Conservation (phyloP, 2,113 vertebrate genomes). For the Uria aalge region DNA sequence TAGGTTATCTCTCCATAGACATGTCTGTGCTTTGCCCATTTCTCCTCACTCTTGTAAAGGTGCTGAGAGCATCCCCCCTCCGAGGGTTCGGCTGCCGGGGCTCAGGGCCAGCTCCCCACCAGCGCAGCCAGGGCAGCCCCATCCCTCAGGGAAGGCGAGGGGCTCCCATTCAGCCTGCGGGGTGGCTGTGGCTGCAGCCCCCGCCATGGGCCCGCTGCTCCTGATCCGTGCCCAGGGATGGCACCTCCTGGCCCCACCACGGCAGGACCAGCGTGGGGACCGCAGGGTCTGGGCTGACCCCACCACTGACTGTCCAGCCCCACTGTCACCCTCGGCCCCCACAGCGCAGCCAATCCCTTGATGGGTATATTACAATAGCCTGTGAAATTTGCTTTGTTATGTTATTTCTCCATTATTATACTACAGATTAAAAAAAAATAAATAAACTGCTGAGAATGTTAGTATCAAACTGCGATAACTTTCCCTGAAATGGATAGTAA, state of each 20-base stretch:
- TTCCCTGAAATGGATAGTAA: neutral
- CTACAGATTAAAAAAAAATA: neutral
- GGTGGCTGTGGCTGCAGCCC: neutral
- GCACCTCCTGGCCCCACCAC: neutral
- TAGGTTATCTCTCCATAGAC: rapidly evolving
- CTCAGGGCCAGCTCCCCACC: neutral
- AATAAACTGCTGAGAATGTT: neutral
- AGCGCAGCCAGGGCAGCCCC: neutral
- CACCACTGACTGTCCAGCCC: neutral
- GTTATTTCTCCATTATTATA: neutral
- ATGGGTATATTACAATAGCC: neutral
- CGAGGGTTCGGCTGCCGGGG: rapidly evolving
- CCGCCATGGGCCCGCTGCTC: rapidly evolving
- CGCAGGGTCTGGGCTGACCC: rapidly evolving
- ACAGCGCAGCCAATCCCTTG: neutral
- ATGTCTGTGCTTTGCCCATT: rapidly evolving
- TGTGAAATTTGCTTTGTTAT: neutral
- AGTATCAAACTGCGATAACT: neutral
- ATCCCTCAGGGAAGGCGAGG: rapidly evolving
- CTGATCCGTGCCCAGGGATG: rapidly evolving
- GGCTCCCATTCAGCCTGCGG: rapidly evolving
- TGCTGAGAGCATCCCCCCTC: neutral
- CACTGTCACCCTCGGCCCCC: neutral
- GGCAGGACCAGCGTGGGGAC: neutral
- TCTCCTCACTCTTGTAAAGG: neutral